Base-by-base conservation (phyloP, 2,797 vertebrate species). In the Schizopygopsis pylzovi region DNA sequence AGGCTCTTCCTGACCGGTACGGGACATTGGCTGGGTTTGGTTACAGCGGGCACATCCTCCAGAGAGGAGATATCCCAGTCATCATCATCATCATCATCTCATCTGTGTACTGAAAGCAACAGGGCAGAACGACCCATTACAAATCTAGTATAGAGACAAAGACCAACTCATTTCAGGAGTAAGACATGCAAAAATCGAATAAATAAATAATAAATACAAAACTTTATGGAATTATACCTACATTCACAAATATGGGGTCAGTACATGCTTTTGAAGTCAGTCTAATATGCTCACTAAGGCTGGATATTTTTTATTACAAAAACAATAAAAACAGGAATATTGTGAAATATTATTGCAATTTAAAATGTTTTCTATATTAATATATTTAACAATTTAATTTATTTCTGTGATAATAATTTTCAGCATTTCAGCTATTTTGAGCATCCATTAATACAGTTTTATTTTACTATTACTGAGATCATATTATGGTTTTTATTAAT, bases 51-150 rank as follows among this genome's bases (percentile, higher is more conserved):
- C 65, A 93, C 93, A 10, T 98, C 97, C 84, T 98, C 96, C 84
- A 96, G 85, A 77, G 96, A 98, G 20, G 97, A 97, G 63, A 96
- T 91, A 85, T 96, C 92, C 96, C 96, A 97, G 11, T 97, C 96
- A 1, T 95, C 94, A 0, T 96, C 95, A 0, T 96, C 95, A 1
- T 94, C 94, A 73, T 87, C 86, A 8, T 95, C 95, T 94, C 90
- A 56, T 97, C 96, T 82, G 93, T 87, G 18, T 92, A 92, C 98
- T 99, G 90, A 85, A 1, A 86, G 49, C 87, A 68, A 88, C 11
- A 79, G 22, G 12, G 81, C 9, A 72, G 39, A 59, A 52, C 39
- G 8, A 71, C 71, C 7, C 61, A 37, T 33, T 79, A 61, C 22
- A 59, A 25, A 78, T 78, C 1, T 59, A 13, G 12, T 3, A n/a